Conservation (phyloP, 1,140 invertebrate species). For the Apolygus lucorum region DNA sequence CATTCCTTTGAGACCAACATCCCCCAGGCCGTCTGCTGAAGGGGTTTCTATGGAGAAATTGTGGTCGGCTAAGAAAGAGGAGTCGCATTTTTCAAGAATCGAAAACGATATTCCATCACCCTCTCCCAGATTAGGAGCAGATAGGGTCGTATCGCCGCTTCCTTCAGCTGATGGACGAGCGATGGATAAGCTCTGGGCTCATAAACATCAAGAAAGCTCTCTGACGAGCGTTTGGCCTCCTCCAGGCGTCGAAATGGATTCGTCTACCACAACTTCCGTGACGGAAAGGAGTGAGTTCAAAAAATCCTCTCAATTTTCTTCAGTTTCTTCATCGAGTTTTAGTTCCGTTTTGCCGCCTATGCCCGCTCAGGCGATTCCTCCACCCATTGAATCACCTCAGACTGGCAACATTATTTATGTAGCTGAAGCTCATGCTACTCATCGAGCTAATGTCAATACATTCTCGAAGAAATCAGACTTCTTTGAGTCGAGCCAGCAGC, state of each 20-base stretch:
- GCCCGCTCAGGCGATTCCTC: not conserved
- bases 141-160: slow-evolving; percentile 28
- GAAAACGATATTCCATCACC: not conserved
- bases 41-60: slow-evolving; percentile 53
- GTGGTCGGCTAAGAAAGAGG: slow-evolving; percentile 38
- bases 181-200: slow-evolving; percentile 43
- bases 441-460: slow-evolving; percentile 20
- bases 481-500: slow-evolving; percentile 13
- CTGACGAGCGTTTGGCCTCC: slow-evolving; percentile 46
- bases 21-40: slow-evolving; percentile 48
- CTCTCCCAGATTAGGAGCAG: not conserved
- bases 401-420: slow-evolving; percentile 32
- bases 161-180: slow-evolving; percentile 36
- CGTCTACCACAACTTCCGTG: not conserved
- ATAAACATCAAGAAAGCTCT: slow-evolving; percentile 41
- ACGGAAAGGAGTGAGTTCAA: slow-evolving; percentile 11
- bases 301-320: not conserved
- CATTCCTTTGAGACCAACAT: slow-evolving; percentile 31
- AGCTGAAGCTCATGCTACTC: slow-evolving; percentile 32
- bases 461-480: slow-evolving; percentile 7
- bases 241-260: slow-evolving; percentile 23
- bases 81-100: not conserved
- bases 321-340: not conserved
- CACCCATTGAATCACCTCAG: slow-evolving; percentile 3
- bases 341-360: not conserved